Evolutionary conservation across 2,113 vertebrate species (phyloP).

Genomic region (Colius striatus): DNA sequence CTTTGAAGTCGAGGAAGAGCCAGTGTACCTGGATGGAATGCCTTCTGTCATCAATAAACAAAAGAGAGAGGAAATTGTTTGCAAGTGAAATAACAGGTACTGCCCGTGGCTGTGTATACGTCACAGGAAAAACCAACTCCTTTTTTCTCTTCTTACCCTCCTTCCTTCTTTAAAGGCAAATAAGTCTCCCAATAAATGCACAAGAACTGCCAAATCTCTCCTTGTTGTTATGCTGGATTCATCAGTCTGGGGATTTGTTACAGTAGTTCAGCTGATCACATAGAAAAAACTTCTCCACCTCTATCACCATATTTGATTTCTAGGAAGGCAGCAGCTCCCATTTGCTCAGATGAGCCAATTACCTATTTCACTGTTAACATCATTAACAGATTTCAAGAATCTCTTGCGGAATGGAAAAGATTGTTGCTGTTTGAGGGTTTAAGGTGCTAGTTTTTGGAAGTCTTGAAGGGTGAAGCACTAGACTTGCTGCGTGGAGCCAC

Average conservation of each 20-base stretch:
- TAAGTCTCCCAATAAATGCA: constrained; percentile 52
- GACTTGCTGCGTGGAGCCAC: accelerated
- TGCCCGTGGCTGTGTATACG: constrained; percentile 68
- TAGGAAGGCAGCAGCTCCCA: background rate
- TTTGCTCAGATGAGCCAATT: background rate
- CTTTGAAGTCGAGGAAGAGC: constrained; percentile 66
- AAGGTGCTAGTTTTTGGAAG: background rate
- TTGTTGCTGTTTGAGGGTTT: background rate
- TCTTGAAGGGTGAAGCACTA: background rate
- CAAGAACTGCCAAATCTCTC: constrained; percentile 25
- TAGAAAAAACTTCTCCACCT: background rate
- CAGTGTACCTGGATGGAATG: constrained; percentile 56
- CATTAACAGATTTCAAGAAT: background rate
- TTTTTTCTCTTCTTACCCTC: background rate
- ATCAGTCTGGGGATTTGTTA: background rate
- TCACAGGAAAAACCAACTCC: constrained; percentile 46
- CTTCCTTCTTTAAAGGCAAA: constrained; percentile 57
- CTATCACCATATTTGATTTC: background rate
- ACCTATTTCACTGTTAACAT: background rate
- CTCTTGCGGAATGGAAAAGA: background rate
- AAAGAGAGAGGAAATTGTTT: constrained; percentile 76
- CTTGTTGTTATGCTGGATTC: background rate
- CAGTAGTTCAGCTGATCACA: background rate
- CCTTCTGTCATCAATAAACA: constrained; percentile 69
- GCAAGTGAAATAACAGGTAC: constrained; percentile 69